Evolutionary conservation across 2,797 vertebrate genomes (phyloP).

Genomic region (Myoxocephalus aenaeus): DNA sequence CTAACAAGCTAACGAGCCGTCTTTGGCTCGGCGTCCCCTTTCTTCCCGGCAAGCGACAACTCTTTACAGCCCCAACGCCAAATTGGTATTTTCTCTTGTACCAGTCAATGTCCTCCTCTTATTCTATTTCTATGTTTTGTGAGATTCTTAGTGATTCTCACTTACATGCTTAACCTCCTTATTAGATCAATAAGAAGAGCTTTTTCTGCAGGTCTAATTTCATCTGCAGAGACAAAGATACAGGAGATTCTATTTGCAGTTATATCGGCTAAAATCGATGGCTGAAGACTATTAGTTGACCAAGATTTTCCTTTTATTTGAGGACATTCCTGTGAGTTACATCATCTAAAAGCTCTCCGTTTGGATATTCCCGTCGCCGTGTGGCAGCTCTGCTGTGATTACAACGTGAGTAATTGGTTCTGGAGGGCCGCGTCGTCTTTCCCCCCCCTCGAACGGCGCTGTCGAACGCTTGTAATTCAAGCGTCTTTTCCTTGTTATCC

Average conservation of each 20-base stretch:
- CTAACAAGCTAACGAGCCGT: no score
- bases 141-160: background rate
- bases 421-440: conserved; percentile 31
- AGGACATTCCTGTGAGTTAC: conserved; percentile 26
- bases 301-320: conserved; percentile 7
- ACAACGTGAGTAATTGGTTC: conserved; percentile 44
- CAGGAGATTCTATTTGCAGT: background rate
- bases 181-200: background rate
- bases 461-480: conserved; percentile 54
- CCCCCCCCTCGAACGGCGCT: conserved; percentile 19
- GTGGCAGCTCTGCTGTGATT: conserved; percentile 41
- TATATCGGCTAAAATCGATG: background rate
- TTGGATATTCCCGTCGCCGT: conserved; percentile 5
- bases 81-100: no score
- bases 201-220: background rate
- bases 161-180: background rate
- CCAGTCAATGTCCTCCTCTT: no score
- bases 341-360: conserved; percentile 49
- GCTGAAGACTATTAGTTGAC: background rate
- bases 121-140: no score
- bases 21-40: no score
- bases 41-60: no score
- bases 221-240: background rate
- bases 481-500: conserved; percentile 59
- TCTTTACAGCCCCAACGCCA: no score